Percentiles rank a stretch among this genome's conserved stretches.
These are phyloP conservation scores for Danio albolineatus DNA, from an alignment of 2,797 vertebrate genomes.

Conservation along the genomic window DNA sequence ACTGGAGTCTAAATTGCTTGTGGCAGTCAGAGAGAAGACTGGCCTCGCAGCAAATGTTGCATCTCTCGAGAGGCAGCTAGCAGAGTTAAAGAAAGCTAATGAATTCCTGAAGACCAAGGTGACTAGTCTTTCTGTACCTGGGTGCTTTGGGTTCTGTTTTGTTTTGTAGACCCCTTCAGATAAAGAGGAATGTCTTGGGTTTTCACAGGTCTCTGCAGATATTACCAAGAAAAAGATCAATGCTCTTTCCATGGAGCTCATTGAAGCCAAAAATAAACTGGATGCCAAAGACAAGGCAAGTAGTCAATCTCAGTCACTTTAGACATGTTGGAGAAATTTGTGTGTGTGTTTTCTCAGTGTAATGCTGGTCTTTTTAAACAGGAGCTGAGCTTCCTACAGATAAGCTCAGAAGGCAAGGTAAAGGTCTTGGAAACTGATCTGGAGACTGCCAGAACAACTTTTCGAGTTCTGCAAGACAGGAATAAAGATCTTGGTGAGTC, in stretches of 20 bases:
- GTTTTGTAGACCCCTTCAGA: background rate
- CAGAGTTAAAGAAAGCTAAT: slow-evolving; percentile 87
- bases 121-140: slow-evolving; percentile 18
- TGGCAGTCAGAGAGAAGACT: slow-evolving; percentile 87
- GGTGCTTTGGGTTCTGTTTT: background rate
- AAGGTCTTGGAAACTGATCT: slow-evolving; percentile 76
- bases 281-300: slow-evolving; percentile 87
- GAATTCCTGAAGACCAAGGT: slow-evolving; percentile 95
- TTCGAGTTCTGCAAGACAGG: slow-evolving; percentile 72
- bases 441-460: slow-evolving; percentile 67
- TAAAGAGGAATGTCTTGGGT: background rate
- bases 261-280: slow-evolving; percentile 87
- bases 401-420: slow-evolving; percentile 76
- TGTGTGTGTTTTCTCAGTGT: background rate
- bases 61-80: slow-evolving; percentile 87
- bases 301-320: background rate
- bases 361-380: slow-evolving; percentile 51
- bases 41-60: slow-evolving; percentile 83
- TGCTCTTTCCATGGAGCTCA: slow-evolving; percentile 86
- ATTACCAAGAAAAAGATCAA: slow-evolving; percentile 88
- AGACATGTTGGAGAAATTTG: background rate
- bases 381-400: slow-evolving; percentile 79
- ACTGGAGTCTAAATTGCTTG: slow-evolving; percentile 85
- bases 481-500: slow-evolving; percentile 79
- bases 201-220: slow-evolving; percentile 87